Evolutionary conservation across 2,888 invertebrate species (phyloP), one percentile per base, ranked within the genome.

Genomic region (Caenorhabditis sinica): DNA sequence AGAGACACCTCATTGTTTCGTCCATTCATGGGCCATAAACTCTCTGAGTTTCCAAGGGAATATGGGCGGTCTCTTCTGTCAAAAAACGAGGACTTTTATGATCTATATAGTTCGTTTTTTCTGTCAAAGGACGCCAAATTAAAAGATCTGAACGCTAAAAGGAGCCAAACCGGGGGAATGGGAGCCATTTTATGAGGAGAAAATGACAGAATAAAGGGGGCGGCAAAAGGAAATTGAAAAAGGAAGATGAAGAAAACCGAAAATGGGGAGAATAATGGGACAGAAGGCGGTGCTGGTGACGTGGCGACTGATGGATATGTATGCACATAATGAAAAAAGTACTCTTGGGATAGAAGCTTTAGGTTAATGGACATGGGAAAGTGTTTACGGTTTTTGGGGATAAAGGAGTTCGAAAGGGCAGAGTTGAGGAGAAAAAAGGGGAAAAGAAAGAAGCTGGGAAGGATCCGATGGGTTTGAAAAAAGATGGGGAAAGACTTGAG

Each of bases 271-370:
- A 43, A 43, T 36, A 63, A 63, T 40, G 36, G 61, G 36, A 11
- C 9, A 28, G 17, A 9, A 5, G 20, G 23, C 9, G 43, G 15
- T 40, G 40, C 8, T 40, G 23, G 40, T 36, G 45, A 51, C 49
- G 63, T 51, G 49, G 56, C 51, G 17, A 25, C 9, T 56, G 65
- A 75, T 65, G 75, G 75, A 75, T 51, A 75, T 75, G 74, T 65
- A 75, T 75, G 66, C 30, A 33, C 75, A 75, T 66, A 68, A 75
- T 66, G 65, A 63, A 74, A n/a, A 30, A 13, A 25, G 25, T 30
- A 61, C 36, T 40, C 9, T 40, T 9, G 1, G 17, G 25, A n/a
- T 25, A 45, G 51, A 30, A 75, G 33, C 49, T 51, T 53, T 33
- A 30, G 8, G 68, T 33, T 53, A 53, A 51, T 68, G 68, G 51